Evolutionary conservation across 2,888 invertebrate species (phyloP), one percentile per base, ranked within the genome.

Genomic region (Alviniconcha strummeri): DNA sequence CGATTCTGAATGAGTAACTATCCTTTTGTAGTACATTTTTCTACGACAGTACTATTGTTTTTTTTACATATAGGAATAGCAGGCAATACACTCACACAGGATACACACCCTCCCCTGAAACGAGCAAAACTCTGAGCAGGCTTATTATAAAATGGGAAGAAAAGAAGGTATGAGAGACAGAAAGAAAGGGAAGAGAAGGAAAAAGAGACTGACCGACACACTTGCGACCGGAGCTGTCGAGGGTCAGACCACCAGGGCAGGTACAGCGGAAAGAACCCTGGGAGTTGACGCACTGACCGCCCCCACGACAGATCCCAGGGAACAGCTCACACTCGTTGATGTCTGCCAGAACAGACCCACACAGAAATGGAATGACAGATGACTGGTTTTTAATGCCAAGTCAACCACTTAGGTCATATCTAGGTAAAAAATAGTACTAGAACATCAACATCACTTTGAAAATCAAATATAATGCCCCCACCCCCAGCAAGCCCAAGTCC

Each of bases 201-300:
- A 19, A 6, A 36, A 55, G 36, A 15, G 19, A 87, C 92, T 86
- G 87, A 94, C 94, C 94, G 82, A 97, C 95, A 94, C 98, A 98
- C 17, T 96, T 95, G 74, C 96, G 96, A 84, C 96, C 95, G 92
- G 97, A 96, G 0, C 96, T 95, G 17, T 97, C 95, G 17, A 97
- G 94, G 92, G 97, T 96, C 94, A 97, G 96, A 56, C 97, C 97
- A 9, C 96, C 94, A 0, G 96, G 97, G 94, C 97, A 97, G 91
- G 96, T 95, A 93, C 97, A 97, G 88, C 95, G 95, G 94, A 96
- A 97, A 6, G 96, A 96, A 52, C 97, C 97, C 57, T 96, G 95
- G 0, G 96, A 96, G 94, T 97, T 97, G 75, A 96, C 94, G 92
- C 97, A 97, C 71, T 94, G 95, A 0, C 97, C 97, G 74, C 97